Evolutionary conservation across 2,888 invertebrate species (phyloP), one percentile per base, ranked within the genome.

Genomic region (Lacanobia wlatinum): DNA sequence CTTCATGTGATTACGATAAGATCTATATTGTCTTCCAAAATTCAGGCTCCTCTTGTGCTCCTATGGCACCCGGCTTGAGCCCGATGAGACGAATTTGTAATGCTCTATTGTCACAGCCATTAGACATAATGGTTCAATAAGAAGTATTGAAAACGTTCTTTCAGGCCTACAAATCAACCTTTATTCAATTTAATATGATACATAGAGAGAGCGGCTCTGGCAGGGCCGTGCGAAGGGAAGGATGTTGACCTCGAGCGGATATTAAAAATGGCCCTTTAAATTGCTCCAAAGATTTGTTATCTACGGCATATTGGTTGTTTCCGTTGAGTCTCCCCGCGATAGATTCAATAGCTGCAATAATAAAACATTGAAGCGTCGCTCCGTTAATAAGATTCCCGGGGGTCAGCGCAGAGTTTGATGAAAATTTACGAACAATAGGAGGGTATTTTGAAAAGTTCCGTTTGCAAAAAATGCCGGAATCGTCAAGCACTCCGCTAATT

Each of bases 101-200:
- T 93, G 92, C 91, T 91, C 95, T 94, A 95, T 96, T 95, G 95
- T 95, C 92, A 92, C 90, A 90, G 91, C 93, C 89, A 94, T 95
- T 95, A 95, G 89, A 92, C 89, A 87, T 95, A 95, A 95, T 95
- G 92, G 94, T 90, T 91, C 92, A 94, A 94, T 94, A 91, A 93
- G 92, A 91, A 94, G 93, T 94, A 95, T 94, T 95, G 95, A 94
- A 94, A 95, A 92, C 91, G 94, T 89, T 92, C 91, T 92, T 93
- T 92, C 91, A 92, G 92, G 90, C 92, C 91, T 90, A 92, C 92
- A 92, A 92, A 94, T 93, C 92, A 92, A 91, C 92, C 91, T 92
- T 95, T 87, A 86, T 86, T 91, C 92, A 93, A 94, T 94, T 93
- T 91, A 90, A 89, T 88, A 89, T 88, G 86, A 88, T 89, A 88